Evolutionary conservation across 2,113 vertebrate species (phyloP).

Genomic region (Geothlypis trichas): DNA sequence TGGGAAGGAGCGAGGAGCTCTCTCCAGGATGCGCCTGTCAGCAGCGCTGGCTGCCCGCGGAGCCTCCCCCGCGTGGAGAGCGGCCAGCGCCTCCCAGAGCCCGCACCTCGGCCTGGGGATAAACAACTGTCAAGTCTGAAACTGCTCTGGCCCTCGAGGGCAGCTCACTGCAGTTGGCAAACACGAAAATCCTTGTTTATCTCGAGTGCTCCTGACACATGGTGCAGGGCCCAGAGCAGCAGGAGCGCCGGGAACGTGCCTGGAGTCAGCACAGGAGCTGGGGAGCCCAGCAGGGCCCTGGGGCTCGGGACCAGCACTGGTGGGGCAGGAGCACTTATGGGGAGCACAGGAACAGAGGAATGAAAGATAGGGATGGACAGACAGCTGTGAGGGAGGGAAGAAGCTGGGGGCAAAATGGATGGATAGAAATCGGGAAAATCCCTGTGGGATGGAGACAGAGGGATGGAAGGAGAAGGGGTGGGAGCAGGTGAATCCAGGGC

Average conservation of each 20-base stretch:
- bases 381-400: neutral
- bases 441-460: neutral
- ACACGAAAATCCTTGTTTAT: neutral
- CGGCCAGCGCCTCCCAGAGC: neutral
- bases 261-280: fast-evolving
- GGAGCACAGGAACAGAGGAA: neutral
- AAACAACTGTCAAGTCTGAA: neutral
- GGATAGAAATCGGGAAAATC: neutral
- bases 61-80: neutral
- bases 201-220: neutral
- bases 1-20: neutral
- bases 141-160: neutral
- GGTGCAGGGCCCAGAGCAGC: neutral
- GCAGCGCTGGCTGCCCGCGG: neutral
- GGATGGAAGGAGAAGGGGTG: neutral
- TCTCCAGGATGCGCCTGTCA: neutral
- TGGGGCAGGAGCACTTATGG: neutral
- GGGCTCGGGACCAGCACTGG: neutral
- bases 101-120: fast-evolving
- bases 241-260: fast-evolving
- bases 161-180: neutral
- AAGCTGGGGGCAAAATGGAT: neutral
- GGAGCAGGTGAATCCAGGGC: neutral
- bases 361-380: neutral
- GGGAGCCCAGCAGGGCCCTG: neutral